phyloP scores from a whole-genome alignment of 2,888 invertebrate species.

The Rhopalosiphum nymphaeae region DNA sequence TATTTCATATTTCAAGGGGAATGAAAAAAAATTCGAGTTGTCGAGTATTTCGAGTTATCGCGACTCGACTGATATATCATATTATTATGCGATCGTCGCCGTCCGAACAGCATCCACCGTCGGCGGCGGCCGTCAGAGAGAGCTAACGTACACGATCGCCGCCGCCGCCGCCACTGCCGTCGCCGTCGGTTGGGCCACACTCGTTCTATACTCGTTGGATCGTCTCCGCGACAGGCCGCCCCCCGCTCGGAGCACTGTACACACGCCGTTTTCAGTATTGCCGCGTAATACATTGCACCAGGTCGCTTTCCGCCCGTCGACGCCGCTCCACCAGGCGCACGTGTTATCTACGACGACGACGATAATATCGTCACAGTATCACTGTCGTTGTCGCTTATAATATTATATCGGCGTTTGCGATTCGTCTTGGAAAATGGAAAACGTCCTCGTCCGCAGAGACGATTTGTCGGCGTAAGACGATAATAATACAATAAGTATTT shows the following conservation, averaged over 20 bases:
- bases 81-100: neutral
- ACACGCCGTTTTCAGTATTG: constrained; percentile 38
- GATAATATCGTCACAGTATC: neutral
- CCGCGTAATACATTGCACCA: constrained; percentile 15
- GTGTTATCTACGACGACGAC: neutral
- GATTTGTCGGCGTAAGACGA: neutral
- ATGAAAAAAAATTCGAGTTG: no score
- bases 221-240: constrained; percentile 52
- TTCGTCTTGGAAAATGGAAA: neutral
- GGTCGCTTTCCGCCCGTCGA: neutral
- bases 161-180: neutral
- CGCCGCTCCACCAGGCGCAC: neutral
- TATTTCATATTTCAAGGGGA: no score
- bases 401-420: no score
- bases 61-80: neutral
- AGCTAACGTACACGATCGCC: constrained; percentile 19
- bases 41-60: no score
- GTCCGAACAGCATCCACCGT: neutral
- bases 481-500: no score
- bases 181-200: neutral
- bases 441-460: neutral
- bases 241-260: constrained; percentile 13
- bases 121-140: neutral
- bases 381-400: no score
- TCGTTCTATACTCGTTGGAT: constrained; percentile 49